Evolutionary conservation across 2,888 invertebrate genomes (phyloP).

Genomic region (Pyrochroa serraticornis): DNA sequence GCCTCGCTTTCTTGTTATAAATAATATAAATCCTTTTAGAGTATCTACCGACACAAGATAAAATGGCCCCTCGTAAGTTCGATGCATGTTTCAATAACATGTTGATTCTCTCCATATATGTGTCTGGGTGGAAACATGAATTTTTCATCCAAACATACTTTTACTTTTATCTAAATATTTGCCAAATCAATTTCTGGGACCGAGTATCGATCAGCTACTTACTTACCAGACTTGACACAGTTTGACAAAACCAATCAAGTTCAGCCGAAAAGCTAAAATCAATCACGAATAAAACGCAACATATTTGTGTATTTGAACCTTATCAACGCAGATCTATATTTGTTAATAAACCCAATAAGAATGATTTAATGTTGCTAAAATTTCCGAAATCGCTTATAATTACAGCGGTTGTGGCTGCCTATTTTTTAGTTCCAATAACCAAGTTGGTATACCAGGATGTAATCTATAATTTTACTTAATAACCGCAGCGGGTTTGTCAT

Average conservation of each 20-base stretch:
- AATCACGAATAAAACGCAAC: too few species aligned
- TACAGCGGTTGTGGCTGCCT: too few species aligned
- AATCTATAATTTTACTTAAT: too few species aligned
- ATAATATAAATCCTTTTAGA: constrained; percentile 11
- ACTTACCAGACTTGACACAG: too few species aligned
- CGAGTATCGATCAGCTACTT: constrained; percentile 3
- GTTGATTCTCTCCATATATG: not conserved
- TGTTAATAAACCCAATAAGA: too few species aligned
- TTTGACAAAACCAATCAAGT: constrained; percentile 2
- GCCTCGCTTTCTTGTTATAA: not conserved
- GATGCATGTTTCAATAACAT: not conserved
- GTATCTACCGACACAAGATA: constrained; percentile 3
- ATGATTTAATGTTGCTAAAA: too few species aligned
- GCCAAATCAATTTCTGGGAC: constrained; percentile 2
- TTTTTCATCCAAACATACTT: not conserved
- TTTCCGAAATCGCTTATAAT: too few species aligned
- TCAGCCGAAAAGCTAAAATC: not conserved
- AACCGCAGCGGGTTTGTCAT: constrained; percentile 3
- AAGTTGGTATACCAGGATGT: too few species aligned
- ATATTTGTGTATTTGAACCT: too few species aligned
- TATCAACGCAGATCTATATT: too few species aligned
- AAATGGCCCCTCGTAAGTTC: not conserved
- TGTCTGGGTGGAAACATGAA: not conserved
- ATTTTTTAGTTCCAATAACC: too few species aligned
- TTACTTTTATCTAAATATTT: constrained; percentile 1